Conservation (phyloP, 2,113 vertebrate genomes). For the Atherinomorus stipes region DNA sequence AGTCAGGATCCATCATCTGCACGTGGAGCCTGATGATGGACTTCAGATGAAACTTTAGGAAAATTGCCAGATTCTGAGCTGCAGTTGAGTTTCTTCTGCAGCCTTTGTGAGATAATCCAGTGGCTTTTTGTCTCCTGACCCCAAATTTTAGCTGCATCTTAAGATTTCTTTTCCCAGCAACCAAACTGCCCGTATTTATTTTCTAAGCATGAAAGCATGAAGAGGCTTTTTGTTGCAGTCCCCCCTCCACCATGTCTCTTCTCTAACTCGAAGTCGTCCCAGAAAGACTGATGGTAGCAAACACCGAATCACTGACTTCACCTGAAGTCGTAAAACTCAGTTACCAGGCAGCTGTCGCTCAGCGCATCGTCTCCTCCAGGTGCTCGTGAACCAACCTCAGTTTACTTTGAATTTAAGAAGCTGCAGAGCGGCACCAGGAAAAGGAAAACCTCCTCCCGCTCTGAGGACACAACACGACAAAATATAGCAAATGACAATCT, state of each 20-base stretch:
- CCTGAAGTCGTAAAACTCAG: neutral
- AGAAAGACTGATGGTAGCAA: too few species aligned
- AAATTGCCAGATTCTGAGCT: neutral
- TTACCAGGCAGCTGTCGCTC: neutral
- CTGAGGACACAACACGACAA: conserved; percentile 22
- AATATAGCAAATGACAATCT: conserved; percentile 85
- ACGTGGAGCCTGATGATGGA: neutral
- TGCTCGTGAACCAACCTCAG: conserved; percentile 3
- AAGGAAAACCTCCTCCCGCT: conserved; percentile 6
- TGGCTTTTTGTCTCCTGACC: too few species aligned
- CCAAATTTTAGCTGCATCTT: neutral
- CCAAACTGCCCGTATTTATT: neutral
- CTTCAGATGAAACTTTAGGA: neutral
- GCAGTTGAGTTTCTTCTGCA: neutral
- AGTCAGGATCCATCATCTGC: neutral
- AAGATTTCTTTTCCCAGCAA: neutral
- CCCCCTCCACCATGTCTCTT: neutral
- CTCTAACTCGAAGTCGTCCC: too few species aligned
- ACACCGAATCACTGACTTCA: neutral
- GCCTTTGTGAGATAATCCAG: too few species aligned
- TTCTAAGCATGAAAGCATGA: neutral
- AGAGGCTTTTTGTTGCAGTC: neutral
- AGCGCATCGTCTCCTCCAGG: too few species aligned
- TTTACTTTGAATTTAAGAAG: conserved; percentile 32
- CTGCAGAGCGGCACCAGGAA: conserved; percentile 31